A percentile compares a stretch with the other conserved stretches of the same genome.
Conservation (phyloP, 2,113 vertebrate species). For the Phoxinus phoxinus region DNA sequence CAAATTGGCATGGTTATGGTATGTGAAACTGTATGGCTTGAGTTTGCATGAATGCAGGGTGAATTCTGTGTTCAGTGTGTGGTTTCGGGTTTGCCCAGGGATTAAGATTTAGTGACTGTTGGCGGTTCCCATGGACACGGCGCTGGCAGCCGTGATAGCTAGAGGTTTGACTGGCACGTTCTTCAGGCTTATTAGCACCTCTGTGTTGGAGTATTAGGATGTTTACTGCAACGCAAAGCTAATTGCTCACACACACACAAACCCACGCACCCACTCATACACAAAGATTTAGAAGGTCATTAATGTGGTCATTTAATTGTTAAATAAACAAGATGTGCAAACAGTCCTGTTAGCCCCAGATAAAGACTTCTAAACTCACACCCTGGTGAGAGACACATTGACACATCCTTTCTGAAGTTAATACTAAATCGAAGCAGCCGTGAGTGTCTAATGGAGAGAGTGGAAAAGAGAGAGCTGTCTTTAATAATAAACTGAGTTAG, state of each 20-base stretch:
- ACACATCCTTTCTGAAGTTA: constrained; percentile 7
- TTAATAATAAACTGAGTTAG: constrained; percentile 1
- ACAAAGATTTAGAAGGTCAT: constrained; percentile 4
- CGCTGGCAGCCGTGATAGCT: neutral
- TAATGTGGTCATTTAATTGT: constrained; percentile 32
- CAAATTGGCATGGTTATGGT: neutral
- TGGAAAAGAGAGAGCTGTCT: neutral
- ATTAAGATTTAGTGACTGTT: constrained; percentile 17
- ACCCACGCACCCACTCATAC: constrained; percentile 33
- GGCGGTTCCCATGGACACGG: neutral
- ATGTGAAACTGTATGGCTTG: neutral
- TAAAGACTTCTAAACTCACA: neutral
- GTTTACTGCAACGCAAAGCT: constrained; percentile 50
- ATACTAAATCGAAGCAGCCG: neutral
- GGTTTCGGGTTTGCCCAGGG: neutral
- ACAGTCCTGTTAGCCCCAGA: constrained; percentile 5
- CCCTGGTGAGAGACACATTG: constrained; percentile 31
- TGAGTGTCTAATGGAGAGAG: neutral
- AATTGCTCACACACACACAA: constrained; percentile 41
- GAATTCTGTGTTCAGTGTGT: neutral
- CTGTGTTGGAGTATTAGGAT: constrained; percentile 30
- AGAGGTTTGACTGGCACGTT: constrained; percentile 28
- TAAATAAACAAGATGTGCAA: constrained; percentile 14
- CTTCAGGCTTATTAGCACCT: constrained; percentile 57
- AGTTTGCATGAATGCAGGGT: neutral